phyloP scores from a whole-genome alignment of 2,797 vertebrate species.

The Mycteria americana region DNA sequence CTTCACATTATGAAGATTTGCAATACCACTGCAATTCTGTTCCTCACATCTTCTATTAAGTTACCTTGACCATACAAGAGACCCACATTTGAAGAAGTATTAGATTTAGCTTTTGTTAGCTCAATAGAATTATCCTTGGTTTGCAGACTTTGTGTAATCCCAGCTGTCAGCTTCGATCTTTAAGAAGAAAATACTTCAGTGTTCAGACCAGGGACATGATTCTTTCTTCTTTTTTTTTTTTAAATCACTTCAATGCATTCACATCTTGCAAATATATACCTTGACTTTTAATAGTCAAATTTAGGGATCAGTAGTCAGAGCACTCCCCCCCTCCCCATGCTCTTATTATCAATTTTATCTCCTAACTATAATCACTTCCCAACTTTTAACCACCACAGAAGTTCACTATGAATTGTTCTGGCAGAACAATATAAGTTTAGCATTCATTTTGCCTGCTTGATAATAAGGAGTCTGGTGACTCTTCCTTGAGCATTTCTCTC shows the following conservation, averaged over 20 bases:
- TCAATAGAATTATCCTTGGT: not conserved
- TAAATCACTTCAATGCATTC: not conserved
- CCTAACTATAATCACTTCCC: not conserved
- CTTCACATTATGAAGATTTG: not conserved
- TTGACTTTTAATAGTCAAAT: not conserved
- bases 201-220: not conserved
- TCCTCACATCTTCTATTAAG: not conserved
- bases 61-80: not conserved
- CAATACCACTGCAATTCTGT: not conserved
- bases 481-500: not conserved
- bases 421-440: not conserved
- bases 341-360: not conserved
- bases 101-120: not conserved
- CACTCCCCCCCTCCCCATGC: accelerated
- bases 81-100: not conserved
- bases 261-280: not conserved
- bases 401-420: not conserved
- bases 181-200: not conserved
- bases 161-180: not conserved
- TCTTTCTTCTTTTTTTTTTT: not conserved
- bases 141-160: not conserved
- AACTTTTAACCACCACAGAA: not conserved
- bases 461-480: not conserved
- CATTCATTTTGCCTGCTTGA: not conserved
- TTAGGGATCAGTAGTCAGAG: not conserved